Percentiles rank a stretch among this genome's conserved stretches.
Evolutionary conservation across 35 echinoderm and acorn worm genomes (phyloP).

Genomic region (Heliocidaris erythrogramma): DNA sequence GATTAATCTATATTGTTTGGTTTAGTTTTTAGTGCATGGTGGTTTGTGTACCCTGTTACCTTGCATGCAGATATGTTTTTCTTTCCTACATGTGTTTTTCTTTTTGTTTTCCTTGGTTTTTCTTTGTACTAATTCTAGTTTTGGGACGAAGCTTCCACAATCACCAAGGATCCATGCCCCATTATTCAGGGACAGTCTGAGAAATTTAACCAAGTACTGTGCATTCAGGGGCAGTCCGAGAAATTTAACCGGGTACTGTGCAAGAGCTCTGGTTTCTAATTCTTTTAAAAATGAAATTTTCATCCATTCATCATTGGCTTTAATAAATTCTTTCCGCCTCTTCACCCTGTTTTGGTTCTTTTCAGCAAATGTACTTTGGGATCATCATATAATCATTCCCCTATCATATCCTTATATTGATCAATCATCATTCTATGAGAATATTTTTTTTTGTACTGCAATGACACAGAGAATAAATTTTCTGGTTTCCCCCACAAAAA

Average conservation of each 20-base stretch:
- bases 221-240: not conserved
- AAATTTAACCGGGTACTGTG: constrained; percentile 9
- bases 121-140: constrained; percentile 5
- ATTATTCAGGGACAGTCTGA: not conserved
- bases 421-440: too few species aligned
- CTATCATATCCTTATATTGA: too few species aligned
- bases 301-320: not conserved
- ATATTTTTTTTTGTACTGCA: too few species aligned
- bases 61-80: not conserved
- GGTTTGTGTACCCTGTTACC: not conserved
- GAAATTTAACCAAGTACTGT: not conserved
- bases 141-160: not conserved
- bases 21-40: not conserved
- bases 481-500: not conserved
- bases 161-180: not conserved
- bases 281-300: not conserved
- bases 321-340: too few species aligned
- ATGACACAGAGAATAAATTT: too few species aligned
- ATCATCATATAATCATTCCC: too few species aligned
- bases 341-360: too few species aligned
- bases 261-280: not conserved
- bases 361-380: too few species aligned
- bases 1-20: not conserved
- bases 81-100: not conserved
- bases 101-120: not conserved